phyloP scores from a whole-genome alignment of 2,888 invertebrate species.

The Bembecia ichneumoniformis region DNA sequence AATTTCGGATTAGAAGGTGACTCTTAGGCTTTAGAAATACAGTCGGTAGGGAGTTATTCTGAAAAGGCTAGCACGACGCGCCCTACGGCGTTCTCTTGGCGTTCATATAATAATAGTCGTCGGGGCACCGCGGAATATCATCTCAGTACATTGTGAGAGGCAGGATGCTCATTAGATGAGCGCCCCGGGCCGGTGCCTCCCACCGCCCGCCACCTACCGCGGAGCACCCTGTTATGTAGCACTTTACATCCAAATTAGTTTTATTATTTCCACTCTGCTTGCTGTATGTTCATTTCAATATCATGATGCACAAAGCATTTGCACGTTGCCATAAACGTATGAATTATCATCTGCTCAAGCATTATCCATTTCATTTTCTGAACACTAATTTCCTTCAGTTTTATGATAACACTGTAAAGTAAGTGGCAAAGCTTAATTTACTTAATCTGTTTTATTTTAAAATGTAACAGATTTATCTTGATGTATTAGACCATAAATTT shows the following conservation, averaged over 20 bases:
- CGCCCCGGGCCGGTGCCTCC: slow-evolving; percentile 42
- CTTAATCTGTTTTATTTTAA: too few relatives aligned
- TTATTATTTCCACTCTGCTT: slow-evolving; percentile 21
- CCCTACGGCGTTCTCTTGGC: slow-evolving; percentile 41
- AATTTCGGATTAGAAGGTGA: background rate
- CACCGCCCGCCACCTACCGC: slow-evolving; percentile 13
- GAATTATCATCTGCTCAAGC: too few relatives aligned
- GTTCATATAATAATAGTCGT: slow-evolving; percentile 64
- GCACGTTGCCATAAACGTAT: too few relatives aligned
- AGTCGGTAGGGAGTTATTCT: slow-evolving; percentile 43
- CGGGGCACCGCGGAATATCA: slow-evolving; percentile 57
- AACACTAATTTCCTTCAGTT: too few relatives aligned
- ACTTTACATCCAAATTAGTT: slow-evolving; percentile 36
- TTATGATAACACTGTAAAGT: too few relatives aligned
- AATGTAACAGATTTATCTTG: too few relatives aligned
- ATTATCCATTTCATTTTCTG: too few relatives aligned
- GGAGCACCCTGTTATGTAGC: slow-evolving; percentile 19
- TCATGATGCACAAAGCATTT: too few relatives aligned
- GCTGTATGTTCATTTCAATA: too few relatives aligned
- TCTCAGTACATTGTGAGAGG: slow-evolving; percentile 63
- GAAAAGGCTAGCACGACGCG: slow-evolving; percentile 52
- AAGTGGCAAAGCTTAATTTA: too few relatives aligned
- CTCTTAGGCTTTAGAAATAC: slow-evolving; percentile 16
- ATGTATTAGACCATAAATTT: too few relatives aligned
- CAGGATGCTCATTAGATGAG: slow-evolving; percentile 70